Conservation (phyloP, 2,888 invertebrate species). For the Ptychoptera albimana region DNA sequence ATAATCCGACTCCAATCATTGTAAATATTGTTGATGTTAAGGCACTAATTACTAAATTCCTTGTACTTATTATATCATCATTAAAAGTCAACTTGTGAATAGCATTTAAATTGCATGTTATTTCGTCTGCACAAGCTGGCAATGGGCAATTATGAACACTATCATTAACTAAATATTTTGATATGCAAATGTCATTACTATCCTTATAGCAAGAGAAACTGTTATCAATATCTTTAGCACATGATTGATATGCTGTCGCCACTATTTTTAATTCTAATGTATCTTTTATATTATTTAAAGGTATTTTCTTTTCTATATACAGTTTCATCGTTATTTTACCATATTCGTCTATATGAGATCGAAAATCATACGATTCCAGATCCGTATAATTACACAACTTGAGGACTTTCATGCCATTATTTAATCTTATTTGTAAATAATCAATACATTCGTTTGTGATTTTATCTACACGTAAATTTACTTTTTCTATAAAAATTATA, state of each 20-base stretch:
- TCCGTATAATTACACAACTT: too few relatives aligned
- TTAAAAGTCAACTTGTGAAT: constrained; percentile 8
- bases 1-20: constrained; percentile 26
- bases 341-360: constrained; percentile 2
- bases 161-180: constrained; percentile 24
- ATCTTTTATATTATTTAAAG: constrained; percentile 13
- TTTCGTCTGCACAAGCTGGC: constrained; percentile 24
- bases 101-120: constrained; percentile 22
- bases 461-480: constrained; percentile 23
- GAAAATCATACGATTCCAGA: constrained; percentile 12
- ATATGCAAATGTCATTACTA: constrained; percentile 24
- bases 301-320: too few relatives aligned
- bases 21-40: constrained; percentile 27
- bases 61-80: constrained; percentile 12
- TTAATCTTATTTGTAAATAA: constrained; percentile 23
- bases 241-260: constrained; percentile 23
- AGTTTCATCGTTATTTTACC: not conserved
- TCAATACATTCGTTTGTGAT: constrained; percentile 20
- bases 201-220: constrained; percentile 20
- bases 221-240: constrained; percentile 17
- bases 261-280: constrained; percentile 25
- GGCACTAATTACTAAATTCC: constrained; percentile 26
- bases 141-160: constrained; percentile 25
- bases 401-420: constrained; percentile 22
- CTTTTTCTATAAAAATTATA: constrained; percentile 16